A percentile compares a stretch with the other conserved stretches of the same genome.
These are phyloP conservation scores for Stomatorhinus ivindoensis DNA, from an alignment of 2,113 vertebrate species.

Conservation along the genomic window DNA sequence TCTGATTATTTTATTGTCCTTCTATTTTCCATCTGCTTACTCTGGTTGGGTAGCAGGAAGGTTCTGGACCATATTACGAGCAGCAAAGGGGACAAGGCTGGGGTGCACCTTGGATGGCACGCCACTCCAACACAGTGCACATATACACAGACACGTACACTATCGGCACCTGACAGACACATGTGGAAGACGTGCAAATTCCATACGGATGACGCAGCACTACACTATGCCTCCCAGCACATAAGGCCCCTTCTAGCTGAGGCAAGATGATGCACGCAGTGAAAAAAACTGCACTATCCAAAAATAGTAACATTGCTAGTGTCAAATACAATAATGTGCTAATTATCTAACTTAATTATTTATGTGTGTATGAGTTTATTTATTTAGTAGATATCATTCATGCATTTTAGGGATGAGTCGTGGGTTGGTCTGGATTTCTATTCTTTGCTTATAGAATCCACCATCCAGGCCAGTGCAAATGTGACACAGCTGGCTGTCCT, in stretches of 20 bases:
- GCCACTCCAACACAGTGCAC: not conserved
- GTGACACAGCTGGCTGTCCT: slow-evolving; percentile 10
- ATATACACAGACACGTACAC: not conserved
- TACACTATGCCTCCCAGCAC: not conserved
- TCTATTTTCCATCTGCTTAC: not conserved
- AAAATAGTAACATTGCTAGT: not conserved
- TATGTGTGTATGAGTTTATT: not conserved
- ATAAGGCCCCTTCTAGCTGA: not conserved
- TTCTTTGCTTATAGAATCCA: not conserved
- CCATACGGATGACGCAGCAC: not conserved
- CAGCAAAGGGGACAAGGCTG: not conserved
- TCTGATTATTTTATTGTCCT: not conserved
- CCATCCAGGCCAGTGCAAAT: not conserved
- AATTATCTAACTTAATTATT: not conserved
- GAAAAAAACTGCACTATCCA: not conserved
- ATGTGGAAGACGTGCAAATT: not conserved
- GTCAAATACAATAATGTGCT: not conserved
- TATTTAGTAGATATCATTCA: not conserved
- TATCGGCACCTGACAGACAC: not conserved
- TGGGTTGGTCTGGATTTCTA: not conserved
- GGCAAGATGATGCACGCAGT: not conserved
- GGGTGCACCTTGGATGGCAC: not conserved
- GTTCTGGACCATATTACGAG: not conserved
- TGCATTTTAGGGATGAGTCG: not conserved
- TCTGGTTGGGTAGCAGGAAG: not conserved